Evolutionary conservation across 2,888 invertebrate genomes (phyloP).

Genomic region (Exocentrus adspersus): DNA sequence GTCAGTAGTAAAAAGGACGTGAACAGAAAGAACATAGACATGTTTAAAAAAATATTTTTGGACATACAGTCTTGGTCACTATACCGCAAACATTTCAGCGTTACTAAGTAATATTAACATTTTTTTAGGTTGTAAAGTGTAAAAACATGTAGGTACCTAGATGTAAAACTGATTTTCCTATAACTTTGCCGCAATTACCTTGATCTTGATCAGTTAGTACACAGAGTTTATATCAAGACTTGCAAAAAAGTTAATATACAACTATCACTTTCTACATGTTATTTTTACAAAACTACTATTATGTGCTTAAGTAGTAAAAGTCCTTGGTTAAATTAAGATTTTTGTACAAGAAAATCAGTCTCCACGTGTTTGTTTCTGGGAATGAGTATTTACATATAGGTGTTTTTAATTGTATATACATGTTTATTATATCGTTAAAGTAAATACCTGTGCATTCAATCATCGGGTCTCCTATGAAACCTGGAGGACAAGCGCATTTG

Average conservation of each 20-base stretch:
- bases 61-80: constrained; percentile 19
- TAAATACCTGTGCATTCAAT: constrained; percentile 77
- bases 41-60: neutral
- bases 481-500: constrained; percentile 84
- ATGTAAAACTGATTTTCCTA: constrained; percentile 30
- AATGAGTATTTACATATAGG: constrained; percentile 21
- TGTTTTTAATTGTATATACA: constrained; percentile 40
- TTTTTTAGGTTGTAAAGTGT: constrained; percentile 3
- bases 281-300: constrained; percentile 19
- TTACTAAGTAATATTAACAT: neutral
- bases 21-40: neutral
- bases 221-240: constrained; percentile 6
- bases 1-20: constrained; percentile 19
- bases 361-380: constrained; percentile 59
- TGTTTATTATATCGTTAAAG: constrained; percentile 14
- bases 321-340: constrained; percentile 33
- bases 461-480: constrained; percentile 83
- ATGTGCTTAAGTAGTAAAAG: constrained; percentile 24
- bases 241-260: constrained; percentile 8
- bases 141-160: neutral
- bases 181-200: constrained; percentile 37
- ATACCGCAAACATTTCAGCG: neutral
- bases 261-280: constrained; percentile 1
- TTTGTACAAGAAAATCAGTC: constrained; percentile 63
- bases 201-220: constrained; percentile 6